Evolutionary conservation across 2,888 invertebrate genomes (phyloP), one percentile per base, ranked within the genome.

Genomic region (Gnatocerus cornutus): DNA sequence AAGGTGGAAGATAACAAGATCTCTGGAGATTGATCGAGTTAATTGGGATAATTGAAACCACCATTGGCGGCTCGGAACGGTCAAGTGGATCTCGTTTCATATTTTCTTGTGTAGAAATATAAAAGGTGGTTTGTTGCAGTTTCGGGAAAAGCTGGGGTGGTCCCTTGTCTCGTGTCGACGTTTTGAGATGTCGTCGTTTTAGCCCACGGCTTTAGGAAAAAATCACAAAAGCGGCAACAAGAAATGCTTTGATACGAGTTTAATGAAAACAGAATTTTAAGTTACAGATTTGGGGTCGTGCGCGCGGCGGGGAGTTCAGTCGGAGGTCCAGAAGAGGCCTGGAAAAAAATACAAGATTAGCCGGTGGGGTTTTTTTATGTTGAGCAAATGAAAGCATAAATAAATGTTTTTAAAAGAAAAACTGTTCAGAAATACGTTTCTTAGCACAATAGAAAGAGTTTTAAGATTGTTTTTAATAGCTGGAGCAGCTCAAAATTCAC

Each of bases 41-140:
- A 82, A 82, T 82, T 81, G 80, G 74, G 78, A 75, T 83, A 82
- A 83, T 82, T 81, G 80, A 81, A 82, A 82, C 79, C 83, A 82
- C 71, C 74, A 72, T 76, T 74, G 65, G 71, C 68, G 73, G 74
- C 73, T 75, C 74, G 71, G 73, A 74, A 74, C 77, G 77, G 77
- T 74, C 74, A 76, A 78, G 74, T 76, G 76, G 78, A 80, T 81
- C 79, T 75, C 70, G 77, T 80, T 81, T 80, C 77, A 77, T 74
- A 3, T 46, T 30, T n/a, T 61, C 29, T 27, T 21, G 7, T 8
- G 16, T 12, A 16, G n/a, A 9, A 46, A 12, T 37, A 50, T 21
- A 65, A 63, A 55, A 37, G 53, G 62, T 16, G 71, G 71, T 68
- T 70, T 74, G 74, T 74, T 71, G 68, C 62, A 58, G 71, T 66